Evolutionary conservation across 2,113 vertebrate species (phyloP).

Genomic region (Oreochromis niloticus): DNA sequence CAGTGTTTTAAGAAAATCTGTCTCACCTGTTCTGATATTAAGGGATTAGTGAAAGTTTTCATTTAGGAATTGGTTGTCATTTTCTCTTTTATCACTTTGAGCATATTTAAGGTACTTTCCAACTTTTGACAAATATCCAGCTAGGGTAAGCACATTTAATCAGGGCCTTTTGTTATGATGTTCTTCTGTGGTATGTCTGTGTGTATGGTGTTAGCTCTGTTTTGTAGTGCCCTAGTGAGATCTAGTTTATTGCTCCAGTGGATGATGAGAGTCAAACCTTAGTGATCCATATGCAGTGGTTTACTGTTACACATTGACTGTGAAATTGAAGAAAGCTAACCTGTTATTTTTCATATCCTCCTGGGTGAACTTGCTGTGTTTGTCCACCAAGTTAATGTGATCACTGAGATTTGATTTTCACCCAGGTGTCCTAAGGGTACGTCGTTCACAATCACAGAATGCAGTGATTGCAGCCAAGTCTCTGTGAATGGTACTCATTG

Average conservation of each 20-base stretch:
- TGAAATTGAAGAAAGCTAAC: neutral
- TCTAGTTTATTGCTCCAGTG: neutral
- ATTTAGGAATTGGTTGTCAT: neutral
- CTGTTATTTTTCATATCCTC: neutral
- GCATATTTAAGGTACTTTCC: neutral
- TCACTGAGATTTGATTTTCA: neutral
- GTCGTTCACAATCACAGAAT: neutral
- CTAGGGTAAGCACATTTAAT: neutral
- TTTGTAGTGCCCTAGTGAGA: neutral
- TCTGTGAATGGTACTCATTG: neutral
- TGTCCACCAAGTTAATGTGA: neutral
- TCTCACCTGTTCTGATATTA: neutral
- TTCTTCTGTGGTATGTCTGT: neutral
- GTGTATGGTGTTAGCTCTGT: neutral
- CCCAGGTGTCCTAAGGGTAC: neutral
- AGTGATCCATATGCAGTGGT: neutral
- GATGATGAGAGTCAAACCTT: neutral
- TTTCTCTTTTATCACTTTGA: neutral
- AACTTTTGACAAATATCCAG: neutral
- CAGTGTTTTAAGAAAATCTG: neutral
- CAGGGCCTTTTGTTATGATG: neutral
- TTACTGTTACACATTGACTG: neutral
- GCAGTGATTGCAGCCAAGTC: neutral
- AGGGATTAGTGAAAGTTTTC: neutral
- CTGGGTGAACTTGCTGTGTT: neutral